Base-by-base conservation (phyloP, 2,113 vertebrate species). In the Cyanistes caeruleus region DNA sequence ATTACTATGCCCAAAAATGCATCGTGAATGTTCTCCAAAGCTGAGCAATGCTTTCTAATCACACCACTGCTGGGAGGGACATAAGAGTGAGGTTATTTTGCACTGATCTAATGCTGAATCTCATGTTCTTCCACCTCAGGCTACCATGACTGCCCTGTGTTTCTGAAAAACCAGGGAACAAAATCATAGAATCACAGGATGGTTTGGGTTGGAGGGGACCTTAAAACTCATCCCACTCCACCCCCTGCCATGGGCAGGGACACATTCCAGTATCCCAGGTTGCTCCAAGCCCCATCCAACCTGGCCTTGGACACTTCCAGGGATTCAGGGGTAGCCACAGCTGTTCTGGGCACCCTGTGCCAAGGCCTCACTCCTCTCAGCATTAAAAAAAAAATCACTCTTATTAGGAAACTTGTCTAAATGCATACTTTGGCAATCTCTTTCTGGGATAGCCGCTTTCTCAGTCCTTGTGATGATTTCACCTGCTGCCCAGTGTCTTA, bases 211-310 rank as follows among this genome's bases (percentile, higher is more conserved):
- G 30, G 52, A 75, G 15, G 6, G 9, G 2, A 73, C 8, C 13
- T 31, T 23, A 1, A 21, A 52, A 6, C 0, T 2, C 41, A 19
- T 8, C 23, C 1, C 2, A 7, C 52, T 62, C 33, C 68, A 64
- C 0, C 15, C 5, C 16, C 23, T 63, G 21, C n/a, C 1, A 3
- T 0, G 3, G 2, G 7, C 44, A 90, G 41, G 41, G 33, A 39
- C 44, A 73, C 4, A 30, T 68, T 4, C 35, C 31, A 21, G 33
- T 1, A 0, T 2, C 23, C 1, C 68, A 83, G 25, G 12, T 0
- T 27, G 21, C 39, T 73, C 35, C 68, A 10, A 76, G 19, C 8
- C 49, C 24, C 0, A 0, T 52, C 44, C 84, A 84, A 0, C 24
- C 62, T 68, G 53, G 1, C 8, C 73, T 37, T 1, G 53, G 5